Conservation (phyloP, 2,797 vertebrate genomes). For the Scleropages formosus region DNA sequence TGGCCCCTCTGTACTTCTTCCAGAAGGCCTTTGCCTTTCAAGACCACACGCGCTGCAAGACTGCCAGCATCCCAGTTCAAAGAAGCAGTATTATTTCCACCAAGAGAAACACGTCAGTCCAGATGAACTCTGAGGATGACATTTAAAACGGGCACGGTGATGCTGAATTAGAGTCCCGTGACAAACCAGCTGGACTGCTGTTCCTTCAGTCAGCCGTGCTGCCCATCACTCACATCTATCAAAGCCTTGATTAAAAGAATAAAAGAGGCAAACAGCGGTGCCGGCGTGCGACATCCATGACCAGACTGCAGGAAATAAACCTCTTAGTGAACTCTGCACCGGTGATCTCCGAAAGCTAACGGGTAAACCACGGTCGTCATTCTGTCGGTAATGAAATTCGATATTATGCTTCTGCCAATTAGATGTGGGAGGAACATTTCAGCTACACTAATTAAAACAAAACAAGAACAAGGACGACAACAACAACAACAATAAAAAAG, state of each 20-base stretch:
- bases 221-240: neutral
- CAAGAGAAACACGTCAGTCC: slow-evolving; percentile 12
- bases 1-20: neutral
- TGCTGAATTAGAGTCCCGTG: slow-evolving; percentile 16
- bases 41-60: neutral
- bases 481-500: neutral
- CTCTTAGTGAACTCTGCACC: neutral
- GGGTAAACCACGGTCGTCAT: neutral
- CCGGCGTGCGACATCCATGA: neutral
- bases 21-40: too few species aligned
- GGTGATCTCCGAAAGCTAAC: neutral
- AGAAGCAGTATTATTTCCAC: slow-evolving; percentile 13
- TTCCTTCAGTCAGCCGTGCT: slow-evolving; percentile 12
- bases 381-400: neutral
- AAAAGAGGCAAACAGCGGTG: slow-evolving; percentile 2
- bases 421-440: slow-evolving; percentile 8
- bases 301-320: neutral
- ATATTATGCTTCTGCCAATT: slow-evolving; percentile 18
- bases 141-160: slow-evolving; percentile 23
- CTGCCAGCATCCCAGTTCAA: slow-evolving; percentile 2
- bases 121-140: slow-evolving; percentile 13
- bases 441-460: slow-evolving; percentile 17
- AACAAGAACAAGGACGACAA: slow-evolving; percentile 14
- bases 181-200: slow-evolving; percentile 1
- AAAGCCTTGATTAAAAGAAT: slow-evolving; percentile 14